These are phyloP conservation scores for Heterotis niloticus DNA, from an alignment of 2,113 vertebrate species.

Conservation along the genomic window DNA sequence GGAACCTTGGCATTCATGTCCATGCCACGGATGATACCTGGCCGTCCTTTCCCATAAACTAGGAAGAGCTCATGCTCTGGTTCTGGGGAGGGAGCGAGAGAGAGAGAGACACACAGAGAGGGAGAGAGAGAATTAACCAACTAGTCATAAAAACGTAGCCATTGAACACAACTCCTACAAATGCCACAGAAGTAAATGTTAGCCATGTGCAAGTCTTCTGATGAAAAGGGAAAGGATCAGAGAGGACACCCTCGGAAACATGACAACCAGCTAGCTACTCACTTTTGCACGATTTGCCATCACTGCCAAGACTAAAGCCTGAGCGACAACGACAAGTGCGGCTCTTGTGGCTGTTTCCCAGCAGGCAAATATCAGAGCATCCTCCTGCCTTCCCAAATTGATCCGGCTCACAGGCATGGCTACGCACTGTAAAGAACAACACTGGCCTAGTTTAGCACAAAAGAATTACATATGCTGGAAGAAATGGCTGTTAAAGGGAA, in stretches of 20 bases:
- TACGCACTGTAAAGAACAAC: slow-evolving; percentile 69
- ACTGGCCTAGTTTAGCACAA: not conserved
- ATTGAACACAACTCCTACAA: too few species aligned
- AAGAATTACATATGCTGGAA: not conserved
- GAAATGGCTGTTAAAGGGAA: too few species aligned
- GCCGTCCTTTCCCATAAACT: slow-evolving; percentile 90
- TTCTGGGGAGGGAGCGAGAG: slow-evolving; percentile 58
- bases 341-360: slow-evolving; percentile 91
- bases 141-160: not conserved
- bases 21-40: slow-evolving; percentile 93
- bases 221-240: not conserved
- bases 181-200: not conserved
- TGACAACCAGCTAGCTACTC: slow-evolving; percentile 42
- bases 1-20: slow-evolving; percentile 91
- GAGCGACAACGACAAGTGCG: slow-evolving; percentile 91
- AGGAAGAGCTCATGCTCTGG: slow-evolving; percentile 92
- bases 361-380: slow-evolving; percentile 93
- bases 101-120: not conserved
- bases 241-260: not conserved
- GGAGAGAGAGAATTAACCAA: not conserved
- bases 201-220: too few species aligned
- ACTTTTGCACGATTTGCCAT: slow-evolving; percentile 97
- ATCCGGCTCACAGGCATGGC: slow-evolving; percentile 85
- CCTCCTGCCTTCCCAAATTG: slow-evolving; percentile 86
- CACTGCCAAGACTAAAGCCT: slow-evolving; percentile 89